phyloP scores from a whole-genome alignment of 2,797 vertebrate species.

The Sebastes trivittatus region DNA sequence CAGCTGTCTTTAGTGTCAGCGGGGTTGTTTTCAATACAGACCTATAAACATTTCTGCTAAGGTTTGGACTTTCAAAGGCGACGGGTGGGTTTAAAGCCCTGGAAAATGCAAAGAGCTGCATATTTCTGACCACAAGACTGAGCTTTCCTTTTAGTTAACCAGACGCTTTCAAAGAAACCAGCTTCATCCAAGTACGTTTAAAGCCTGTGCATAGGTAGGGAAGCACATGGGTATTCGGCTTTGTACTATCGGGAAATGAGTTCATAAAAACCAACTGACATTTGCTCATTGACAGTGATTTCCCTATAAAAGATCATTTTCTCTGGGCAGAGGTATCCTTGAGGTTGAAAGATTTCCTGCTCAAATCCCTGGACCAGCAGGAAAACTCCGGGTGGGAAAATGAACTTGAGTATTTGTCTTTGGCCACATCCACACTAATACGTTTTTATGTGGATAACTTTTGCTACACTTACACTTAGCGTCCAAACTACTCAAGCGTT shows the following conservation, averaged over 20 bases:
- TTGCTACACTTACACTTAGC: too few species aligned
- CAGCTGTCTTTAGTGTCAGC: conserved; percentile 67
- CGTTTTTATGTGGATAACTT: too few species aligned
- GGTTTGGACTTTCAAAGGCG: conserved; percentile 44
- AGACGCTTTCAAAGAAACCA: conserved; percentile 16
- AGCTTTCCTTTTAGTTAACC: conserved; percentile 32
- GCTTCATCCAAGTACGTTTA: conserved; percentile 1
- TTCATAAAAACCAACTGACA: conserved; percentile 6
- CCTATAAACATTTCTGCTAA: conserved; percentile 61
- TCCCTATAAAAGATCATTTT: conserved; percentile 5
- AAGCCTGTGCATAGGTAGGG: neutral
- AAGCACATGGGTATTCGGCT: neutral
- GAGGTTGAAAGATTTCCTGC: conserved; percentile 33
- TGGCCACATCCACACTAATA: too few species aligned
- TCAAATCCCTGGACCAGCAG: conserved; percentile 21
- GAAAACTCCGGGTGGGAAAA: conserved; percentile 38
- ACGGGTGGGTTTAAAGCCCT: conserved; percentile 19
- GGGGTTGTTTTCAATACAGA: conserved; percentile 46
- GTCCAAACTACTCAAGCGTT: too few species aligned
- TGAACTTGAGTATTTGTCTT: conserved; percentile 24
- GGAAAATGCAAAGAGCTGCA: conserved; percentile 55
- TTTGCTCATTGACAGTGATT: neutral
- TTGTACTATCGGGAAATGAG: neutral
- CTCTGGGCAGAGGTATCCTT: neutral
- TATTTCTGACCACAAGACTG: conserved; percentile 35